Percentiles rank a stretch among this genome's conserved stretches.
phyloP scores from a whole-genome alignment of 1,140 invertebrate species.

The Mactra quadrangularis region DNA sequence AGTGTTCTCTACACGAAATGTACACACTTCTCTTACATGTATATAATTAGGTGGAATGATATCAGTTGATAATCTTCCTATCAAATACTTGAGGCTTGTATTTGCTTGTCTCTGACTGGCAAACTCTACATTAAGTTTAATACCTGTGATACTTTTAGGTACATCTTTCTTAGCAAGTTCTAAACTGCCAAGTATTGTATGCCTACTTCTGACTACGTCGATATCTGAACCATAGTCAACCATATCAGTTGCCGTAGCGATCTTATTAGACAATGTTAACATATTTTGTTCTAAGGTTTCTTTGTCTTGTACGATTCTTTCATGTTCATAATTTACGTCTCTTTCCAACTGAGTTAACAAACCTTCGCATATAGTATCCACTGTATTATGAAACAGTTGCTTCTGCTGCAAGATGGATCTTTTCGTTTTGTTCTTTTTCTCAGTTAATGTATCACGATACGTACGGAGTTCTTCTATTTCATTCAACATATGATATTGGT shows the following conservation, averaged over 20 bases:
- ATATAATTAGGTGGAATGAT: slow-evolving; percentile 61
- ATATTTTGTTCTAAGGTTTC: slow-evolving; percentile 58
- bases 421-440: slow-evolving; percentile 48
- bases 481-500: slow-evolving; percentile 35
- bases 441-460: slow-evolving; percentile 45
- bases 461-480: slow-evolving; percentile 57
- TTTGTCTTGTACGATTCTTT: slow-evolving; percentile 52
- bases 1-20: slow-evolving; percentile 61
- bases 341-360: slow-evolving; percentile 55
- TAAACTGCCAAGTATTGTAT: slow-evolving; percentile 28
- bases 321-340: slow-evolving; percentile 48
- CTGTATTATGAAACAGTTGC: slow-evolving; percentile 58
- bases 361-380: slow-evolving; percentile 56
- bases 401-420: slow-evolving; percentile 35
- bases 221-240: slow-evolving; percentile 65
- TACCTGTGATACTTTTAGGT: slow-evolving; percentile 37
- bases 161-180: slow-evolving; percentile 50
- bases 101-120: slow-evolving; percentile 48
- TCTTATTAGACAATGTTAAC: slow-evolving; percentile 46
- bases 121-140: slow-evolving; percentile 60
- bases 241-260: slow-evolving; percentile 64
- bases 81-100: slow-evolving; percentile 41
- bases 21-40: slow-evolving; percentile 41
- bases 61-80: slow-evolving; percentile 60
- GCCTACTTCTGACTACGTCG: slow-evolving; percentile 51